These are phyloP conservation scores for Metallyticus violacea DNA, from an alignment of 2,888 invertebrate species.

Conservation along the genomic window DNA sequence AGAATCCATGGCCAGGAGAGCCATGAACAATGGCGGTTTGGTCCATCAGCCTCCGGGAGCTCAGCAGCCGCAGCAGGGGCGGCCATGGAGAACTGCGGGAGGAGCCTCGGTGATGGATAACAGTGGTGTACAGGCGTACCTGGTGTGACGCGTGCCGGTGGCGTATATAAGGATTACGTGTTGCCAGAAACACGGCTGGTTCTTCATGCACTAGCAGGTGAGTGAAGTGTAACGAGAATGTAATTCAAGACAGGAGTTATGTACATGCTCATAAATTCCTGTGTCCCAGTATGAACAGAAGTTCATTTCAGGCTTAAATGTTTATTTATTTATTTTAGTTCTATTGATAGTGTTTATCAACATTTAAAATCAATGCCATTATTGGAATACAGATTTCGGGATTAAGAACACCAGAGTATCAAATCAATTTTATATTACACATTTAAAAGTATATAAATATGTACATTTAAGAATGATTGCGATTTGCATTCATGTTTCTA, in stretches of 20 bases:
- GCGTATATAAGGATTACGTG: neutral
- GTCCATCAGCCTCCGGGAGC: constrained; percentile 5
- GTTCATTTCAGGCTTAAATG: neutral
- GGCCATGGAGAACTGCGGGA: constrained; percentile 46
- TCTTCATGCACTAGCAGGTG: neutral
- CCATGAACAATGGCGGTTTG: constrained; percentile 6
- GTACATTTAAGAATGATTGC: too few relatives aligned
- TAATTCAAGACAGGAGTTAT: neutral
- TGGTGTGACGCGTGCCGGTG: constrained; percentile 58
- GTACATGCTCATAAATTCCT: neutral
- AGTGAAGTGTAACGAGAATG: neutral
- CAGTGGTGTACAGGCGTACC: constrained; percentile 62
- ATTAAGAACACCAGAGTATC: too few relatives aligned
- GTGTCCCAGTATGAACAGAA: neutral
- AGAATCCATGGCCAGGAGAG: constrained; percentile 34
- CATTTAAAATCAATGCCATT: too few relatives aligned
- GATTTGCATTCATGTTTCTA: too few relatives aligned
- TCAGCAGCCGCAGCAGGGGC: constrained; percentile 41
- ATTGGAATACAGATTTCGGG: too few relatives aligned
- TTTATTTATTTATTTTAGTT: too few relatives aligned
- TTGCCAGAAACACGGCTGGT: neutral
- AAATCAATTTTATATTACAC: too few relatives aligned
- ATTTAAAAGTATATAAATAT: too few relatives aligned
- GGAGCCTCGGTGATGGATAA: constrained; percentile 40
- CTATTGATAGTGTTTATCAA: too few relatives aligned